Evolutionary conservation across 2,797 vertebrate genomes (phyloP), one percentile per base, ranked within the genome.

Genomic region (Leptatherina wallacei): DNA sequence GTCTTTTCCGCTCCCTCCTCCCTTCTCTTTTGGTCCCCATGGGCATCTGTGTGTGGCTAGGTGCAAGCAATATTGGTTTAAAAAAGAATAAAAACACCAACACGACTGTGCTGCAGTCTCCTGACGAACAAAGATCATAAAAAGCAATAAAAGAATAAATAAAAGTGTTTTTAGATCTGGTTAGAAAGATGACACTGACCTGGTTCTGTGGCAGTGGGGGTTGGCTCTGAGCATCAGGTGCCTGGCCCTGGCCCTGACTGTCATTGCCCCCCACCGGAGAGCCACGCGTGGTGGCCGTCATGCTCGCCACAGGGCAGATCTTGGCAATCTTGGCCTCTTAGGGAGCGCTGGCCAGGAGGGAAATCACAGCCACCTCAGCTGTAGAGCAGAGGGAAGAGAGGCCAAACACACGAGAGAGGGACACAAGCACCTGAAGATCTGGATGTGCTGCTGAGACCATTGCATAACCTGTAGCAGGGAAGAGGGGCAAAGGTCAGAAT

Each of bases 321-420:
- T 99, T 99, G 98, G 98, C 98, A 99, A 99, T 99, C 97, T 99
- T 99, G 98, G 98, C 98, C 97, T 96, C 95, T 99, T 99, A 99
- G 94, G 96, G 97, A 94, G 97, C 96, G 94, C 96, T 96, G 89
- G 94, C 94, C 91, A 96, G 93, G 93, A 96, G 96, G 95, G 95
- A 98, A 99, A 97, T 97, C 95, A 98, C 95, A 96, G 96, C 97
- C 96, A 96, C 93, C 96, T 98, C 96, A 97, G 94, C 95, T 95
- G 96, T 94, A 94, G 83, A 94, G 96, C 96, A 95, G 95, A 97
- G 97, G 96, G 88, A 95, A 96, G 95, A 96, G 94, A 98, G 96
- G 95, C 96, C 93, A 94, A 94, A 96, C 96, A 95, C 93, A 94
- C 95, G 91, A 96, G 95, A 95, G 94, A 96, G 96, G 95, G 95